Evolutionary conservation across 2,797 vertebrate genomes (phyloP).

Genomic region (Menidia menidia): DNA sequence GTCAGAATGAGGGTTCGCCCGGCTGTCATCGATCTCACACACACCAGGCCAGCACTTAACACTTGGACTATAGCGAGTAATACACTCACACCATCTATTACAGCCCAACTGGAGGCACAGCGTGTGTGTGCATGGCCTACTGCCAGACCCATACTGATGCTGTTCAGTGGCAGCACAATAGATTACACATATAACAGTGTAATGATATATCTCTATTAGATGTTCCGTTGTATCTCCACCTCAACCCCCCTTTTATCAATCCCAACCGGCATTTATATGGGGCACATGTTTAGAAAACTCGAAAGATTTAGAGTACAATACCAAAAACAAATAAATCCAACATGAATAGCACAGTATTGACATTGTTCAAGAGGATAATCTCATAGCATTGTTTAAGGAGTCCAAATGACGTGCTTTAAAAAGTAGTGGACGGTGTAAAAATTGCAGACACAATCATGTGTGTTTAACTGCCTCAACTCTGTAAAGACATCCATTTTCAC

Average conservation of each 20-base stretch:
- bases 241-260: constrained; percentile 2
- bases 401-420: background rate
- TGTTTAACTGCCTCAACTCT: constrained; percentile 10
- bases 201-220: constrained; percentile 74
- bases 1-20: constrained; percentile 64
- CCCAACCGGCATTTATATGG: too few relatives aligned
- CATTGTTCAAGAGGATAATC: background rate
- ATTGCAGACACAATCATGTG: constrained; percentile 4
- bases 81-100: constrained; percentile 86
- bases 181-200: constrained; percentile 76
- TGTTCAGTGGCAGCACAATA: constrained; percentile 74
- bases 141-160: constrained; percentile 67
- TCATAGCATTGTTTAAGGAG: background rate
- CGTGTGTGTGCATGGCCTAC: constrained; percentile 59
- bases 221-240: constrained; percentile 30
- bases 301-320: background rate
- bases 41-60: constrained; percentile 88
- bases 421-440: constrained; percentile 4
- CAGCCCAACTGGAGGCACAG: constrained; percentile 81
- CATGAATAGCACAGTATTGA: background rate
- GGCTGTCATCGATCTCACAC: constrained; percentile 85
- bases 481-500: constrained; percentile 16
- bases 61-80: constrained; percentile 84
- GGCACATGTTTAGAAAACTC: background rate
- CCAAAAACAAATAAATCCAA: background rate